Conservation (phyloP, 2,888 invertebrate species). For the Tipula lateralis region DNA sequence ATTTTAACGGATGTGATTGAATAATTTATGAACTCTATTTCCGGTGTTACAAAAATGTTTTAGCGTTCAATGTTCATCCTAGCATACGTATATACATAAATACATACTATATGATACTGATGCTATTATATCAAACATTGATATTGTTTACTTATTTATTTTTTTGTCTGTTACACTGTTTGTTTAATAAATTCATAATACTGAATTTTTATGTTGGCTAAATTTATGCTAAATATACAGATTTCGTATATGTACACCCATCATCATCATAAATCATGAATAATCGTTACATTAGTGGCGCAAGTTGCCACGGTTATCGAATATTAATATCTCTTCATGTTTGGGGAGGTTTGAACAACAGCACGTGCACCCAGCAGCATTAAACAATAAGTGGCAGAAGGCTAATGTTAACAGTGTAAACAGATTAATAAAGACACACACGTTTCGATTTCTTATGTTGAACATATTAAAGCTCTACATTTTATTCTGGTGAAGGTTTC, state of each 20-base stretch:
- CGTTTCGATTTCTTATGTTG: too few relatives aligned
- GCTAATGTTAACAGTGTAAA: too few relatives aligned
- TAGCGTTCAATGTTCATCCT: neutral
- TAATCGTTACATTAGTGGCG: neutral
- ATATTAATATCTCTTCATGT: neutral
- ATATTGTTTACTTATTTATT: neutral
- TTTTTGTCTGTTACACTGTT: neutral
- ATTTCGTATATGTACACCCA: neutral
- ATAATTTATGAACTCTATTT: slow-evolving; percentile 11
- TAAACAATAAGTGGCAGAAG: too few relatives aligned
- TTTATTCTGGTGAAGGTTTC: too few relatives aligned
- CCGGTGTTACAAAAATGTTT: neutral
- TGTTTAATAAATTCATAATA: neutral
- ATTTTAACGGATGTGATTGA: neutral
- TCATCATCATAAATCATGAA: neutral
- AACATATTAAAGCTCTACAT: too few relatives aligned
- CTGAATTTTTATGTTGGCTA: neutral
- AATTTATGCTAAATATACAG: neutral
- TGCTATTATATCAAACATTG: neutral
- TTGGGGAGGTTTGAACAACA: neutral
- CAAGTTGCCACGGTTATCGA: neutral
- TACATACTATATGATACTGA: neutral
- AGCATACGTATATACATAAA: neutral
- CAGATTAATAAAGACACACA: too few relatives aligned
- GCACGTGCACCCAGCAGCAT: too few relatives aligned